phyloP scores from a whole-genome alignment of 2,797 vertebrate genomes.

The Aulostomus chinensis region DNA sequence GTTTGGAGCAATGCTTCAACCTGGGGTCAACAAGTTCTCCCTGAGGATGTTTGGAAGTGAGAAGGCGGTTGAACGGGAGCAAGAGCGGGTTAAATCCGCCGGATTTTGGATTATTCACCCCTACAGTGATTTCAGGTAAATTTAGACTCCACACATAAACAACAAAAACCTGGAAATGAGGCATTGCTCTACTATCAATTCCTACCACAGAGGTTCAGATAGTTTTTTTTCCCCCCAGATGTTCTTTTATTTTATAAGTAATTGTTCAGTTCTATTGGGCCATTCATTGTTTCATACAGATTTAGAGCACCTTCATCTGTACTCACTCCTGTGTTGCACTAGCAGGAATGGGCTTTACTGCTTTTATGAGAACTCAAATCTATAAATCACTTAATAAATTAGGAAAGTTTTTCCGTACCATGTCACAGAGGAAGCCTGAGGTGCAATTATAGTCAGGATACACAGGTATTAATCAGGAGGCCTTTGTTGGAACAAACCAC shows the following conservation, averaged over 20 bases:
- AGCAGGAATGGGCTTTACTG: neutral
- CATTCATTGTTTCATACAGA: conserved; percentile 12
- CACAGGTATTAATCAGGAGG: conserved; percentile 5
- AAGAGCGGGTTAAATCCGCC: conserved; percentile 96
- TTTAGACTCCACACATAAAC: conserved; percentile 14
- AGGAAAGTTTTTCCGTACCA: neutral
- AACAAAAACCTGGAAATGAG: conserved; percentile 5
- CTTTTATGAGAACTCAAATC: neutral
- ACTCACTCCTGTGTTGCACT: neutral
- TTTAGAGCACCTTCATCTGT: neutral
- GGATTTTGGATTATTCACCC: conserved; percentile 99
- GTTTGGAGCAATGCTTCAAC: conserved; percentile 96
- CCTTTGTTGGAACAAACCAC: conserved; percentile 13
- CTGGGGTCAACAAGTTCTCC: conserved; percentile 99
- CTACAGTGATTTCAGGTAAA: conserved; percentile 99
- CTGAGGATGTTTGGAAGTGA: conserved; percentile 99
- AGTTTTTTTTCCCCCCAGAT: too few relatives aligned
- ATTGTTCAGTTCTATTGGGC: too few relatives aligned
- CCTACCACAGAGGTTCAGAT: too few relatives aligned
- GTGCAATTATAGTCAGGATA: conserved; percentile 7
- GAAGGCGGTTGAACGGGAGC: conserved; percentile 97
- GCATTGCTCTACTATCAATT: too few relatives aligned
- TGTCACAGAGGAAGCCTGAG: neutral
- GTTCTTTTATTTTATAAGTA: too few relatives aligned
- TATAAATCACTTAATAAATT: neutral